Evolutionary conservation across 2,113 vertebrate genomes (phyloP).

Genomic region (Bambusicola thoracicus): DNA sequence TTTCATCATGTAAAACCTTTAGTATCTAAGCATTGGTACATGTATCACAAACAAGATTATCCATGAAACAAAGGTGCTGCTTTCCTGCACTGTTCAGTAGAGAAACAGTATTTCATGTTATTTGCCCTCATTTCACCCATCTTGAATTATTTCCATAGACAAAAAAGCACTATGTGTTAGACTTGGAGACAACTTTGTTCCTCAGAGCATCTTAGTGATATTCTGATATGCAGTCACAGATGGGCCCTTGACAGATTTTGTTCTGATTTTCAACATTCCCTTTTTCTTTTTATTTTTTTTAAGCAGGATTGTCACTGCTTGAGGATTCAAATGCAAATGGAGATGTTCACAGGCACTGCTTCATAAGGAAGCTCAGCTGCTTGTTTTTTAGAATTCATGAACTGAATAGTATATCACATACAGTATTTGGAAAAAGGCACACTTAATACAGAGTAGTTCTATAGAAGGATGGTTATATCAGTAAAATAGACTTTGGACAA

Average conservation of each 20-base stretch:
- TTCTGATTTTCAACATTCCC: constrained; percentile 39
- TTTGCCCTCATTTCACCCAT: constrained; percentile 1
- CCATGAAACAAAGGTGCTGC: not conserved
- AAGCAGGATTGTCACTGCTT: not conserved
- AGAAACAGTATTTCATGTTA: not conserved
- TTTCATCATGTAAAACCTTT: not conserved
- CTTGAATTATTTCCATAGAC: constrained; percentile 28
- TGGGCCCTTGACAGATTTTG: constrained; percentile 55
- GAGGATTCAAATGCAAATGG: constrained; percentile 46
- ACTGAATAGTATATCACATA: not conserved
- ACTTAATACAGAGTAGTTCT: not conserved
- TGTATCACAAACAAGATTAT: not conserved
- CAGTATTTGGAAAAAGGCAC: not conserved
- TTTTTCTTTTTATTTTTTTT: not conserved
- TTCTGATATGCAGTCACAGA: constrained; percentile 49
- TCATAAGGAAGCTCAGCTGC: constrained; percentile 21
- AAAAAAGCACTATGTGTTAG: constrained; percentile 32
- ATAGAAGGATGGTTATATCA: not conserved
- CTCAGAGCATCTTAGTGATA: constrained; percentile 31
- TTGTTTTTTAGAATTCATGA: not conserved
- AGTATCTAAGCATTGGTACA: not conserved
- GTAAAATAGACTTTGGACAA: not conserved
- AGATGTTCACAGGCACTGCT: constrained; percentile 8
- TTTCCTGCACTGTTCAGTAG: not conserved
- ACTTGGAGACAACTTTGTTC: constrained; percentile 54